A percentile compares a stretch with the other conserved stretches of the same genome.
phyloP scores from a whole-genome alignment of 2,888 invertebrate genomes.

The Andrena marginata region DNA sequence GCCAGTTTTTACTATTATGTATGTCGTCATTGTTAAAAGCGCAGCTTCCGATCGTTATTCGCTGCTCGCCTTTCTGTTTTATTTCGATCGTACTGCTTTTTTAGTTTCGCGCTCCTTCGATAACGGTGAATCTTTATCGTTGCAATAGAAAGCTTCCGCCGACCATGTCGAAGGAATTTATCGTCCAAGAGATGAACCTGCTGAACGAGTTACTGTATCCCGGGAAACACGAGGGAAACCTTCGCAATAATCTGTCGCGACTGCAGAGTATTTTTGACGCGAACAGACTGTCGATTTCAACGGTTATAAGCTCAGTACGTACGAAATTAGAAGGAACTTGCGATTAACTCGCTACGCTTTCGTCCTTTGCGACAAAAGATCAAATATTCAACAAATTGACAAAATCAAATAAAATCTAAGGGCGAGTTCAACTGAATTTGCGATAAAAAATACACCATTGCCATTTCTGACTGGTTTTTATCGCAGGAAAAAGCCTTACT shows the following conservation, averaged over 20 bases:
- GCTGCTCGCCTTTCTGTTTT: too few species aligned
- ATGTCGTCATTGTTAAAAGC: too few species aligned
- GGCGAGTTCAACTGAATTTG: too few species aligned
- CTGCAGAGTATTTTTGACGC: constrained; percentile 77
- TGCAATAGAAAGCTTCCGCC: constrained; percentile 64
- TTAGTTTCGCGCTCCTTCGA: not conserved
- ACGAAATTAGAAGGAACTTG: not conserved
- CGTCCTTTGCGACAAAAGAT: not conserved
- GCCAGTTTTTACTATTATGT: too few species aligned
- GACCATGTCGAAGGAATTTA: constrained; percentile 67
- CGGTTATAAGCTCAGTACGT: constrained; percentile 70
- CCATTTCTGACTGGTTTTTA: too few species aligned
- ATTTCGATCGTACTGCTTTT: not conserved
- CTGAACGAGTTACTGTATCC: constrained; percentile 77
- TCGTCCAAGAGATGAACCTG: constrained; percentile 74
- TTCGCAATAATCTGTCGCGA: constrained; percentile 71
- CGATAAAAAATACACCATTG: too few species aligned
- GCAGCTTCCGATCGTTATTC: too few species aligned
- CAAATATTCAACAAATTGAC: not conserved
- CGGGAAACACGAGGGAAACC: constrained; percentile 68
- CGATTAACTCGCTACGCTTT: not conserved
- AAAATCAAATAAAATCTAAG: too few species aligned
- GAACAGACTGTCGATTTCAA: constrained; percentile 69
- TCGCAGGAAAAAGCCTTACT: too few species aligned
- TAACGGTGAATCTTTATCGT: constrained; percentile 5